These are phyloP conservation scores for Hanleya hanleyi DNA, from an alignment of 2,888 invertebrate genomes.

Conservation along the genomic window DNA sequence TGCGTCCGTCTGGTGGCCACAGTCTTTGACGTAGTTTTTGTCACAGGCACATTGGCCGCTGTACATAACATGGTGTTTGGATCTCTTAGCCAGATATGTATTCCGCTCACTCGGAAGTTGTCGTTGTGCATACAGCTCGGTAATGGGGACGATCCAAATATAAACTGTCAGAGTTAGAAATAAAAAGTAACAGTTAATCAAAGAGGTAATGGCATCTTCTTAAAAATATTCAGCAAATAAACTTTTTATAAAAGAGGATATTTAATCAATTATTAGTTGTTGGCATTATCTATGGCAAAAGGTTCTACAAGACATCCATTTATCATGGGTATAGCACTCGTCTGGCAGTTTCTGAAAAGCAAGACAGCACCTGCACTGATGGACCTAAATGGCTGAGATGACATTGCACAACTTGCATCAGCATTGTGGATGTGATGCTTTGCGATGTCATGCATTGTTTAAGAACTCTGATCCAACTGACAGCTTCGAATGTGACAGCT, in stretches of 20 bases:
- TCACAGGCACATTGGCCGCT: not conserved
- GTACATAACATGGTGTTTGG: slow-evolving; percentile 39
- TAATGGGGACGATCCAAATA: slow-evolving; percentile 53
- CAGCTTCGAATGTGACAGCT: too few relatives aligned
- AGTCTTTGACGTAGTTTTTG: not conserved
- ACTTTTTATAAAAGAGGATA: not conserved
- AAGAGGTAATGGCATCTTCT: not conserved
- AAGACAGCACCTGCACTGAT: too few relatives aligned
- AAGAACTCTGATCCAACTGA: too few relatives aligned
- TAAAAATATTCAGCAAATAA: too few relatives aligned
- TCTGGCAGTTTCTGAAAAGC: too few relatives aligned
- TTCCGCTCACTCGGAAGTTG: slow-evolving; percentile 59
- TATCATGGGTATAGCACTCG: too few relatives aligned
- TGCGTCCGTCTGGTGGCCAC: slow-evolving; percentile 4
- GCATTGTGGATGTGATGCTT: too few relatives aligned
- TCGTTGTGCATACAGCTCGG: slow-evolving; percentile 62
- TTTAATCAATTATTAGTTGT: not conserved
- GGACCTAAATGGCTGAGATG: too few relatives aligned
- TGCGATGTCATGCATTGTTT: too few relatives aligned
- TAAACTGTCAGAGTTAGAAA: slow-evolving; percentile 51
- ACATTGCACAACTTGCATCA: too few relatives aligned
- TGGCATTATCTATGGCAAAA: not conserved
- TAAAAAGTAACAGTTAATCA: not conserved
- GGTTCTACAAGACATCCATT: too few relatives aligned
- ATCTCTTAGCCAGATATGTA: slow-evolving; percentile 60